phyloP scores from a whole-genome alignment of 2,113 vertebrate genomes.

The Macrotus californicus region DNA sequence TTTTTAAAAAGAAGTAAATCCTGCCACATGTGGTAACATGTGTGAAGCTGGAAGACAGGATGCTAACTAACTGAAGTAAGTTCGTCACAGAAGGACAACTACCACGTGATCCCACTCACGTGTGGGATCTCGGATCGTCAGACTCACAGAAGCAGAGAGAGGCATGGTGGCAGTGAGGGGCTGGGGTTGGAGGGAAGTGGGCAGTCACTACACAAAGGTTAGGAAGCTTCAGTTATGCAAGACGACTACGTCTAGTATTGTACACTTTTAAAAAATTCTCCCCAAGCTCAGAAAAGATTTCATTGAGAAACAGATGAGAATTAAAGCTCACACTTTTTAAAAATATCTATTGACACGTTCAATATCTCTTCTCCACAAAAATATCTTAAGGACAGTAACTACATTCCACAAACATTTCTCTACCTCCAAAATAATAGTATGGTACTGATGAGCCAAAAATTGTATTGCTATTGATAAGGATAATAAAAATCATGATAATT shows the following conservation, averaged over 20 bases:
- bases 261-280: not conserved
- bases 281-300: not conserved
- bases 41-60: not conserved
- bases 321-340: not conserved
- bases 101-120: not conserved
- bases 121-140: not conserved
- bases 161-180: not conserved
- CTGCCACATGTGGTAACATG: not conserved
- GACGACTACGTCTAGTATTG: not conserved
- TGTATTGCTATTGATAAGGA: not conserved
- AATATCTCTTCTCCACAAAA: not conserved
- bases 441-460: not conserved
- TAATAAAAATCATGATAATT: not conserved
- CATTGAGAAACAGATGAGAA: not conserved
- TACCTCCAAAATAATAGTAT: not conserved
- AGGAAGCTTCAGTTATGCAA: not conserved
- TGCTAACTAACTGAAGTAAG: not conserved
- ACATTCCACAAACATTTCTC: not conserved
- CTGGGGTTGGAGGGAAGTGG: not conserved
- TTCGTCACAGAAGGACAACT: not conserved
- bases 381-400: not conserved
- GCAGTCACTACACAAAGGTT: not conserved
- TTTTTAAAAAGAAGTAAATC: not conserved
- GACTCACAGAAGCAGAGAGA: not conserved
- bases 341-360: not conserved